Base-by-base conservation (phyloP, 2,888 invertebrate species). In the Drosophila ezoana region DNA sequence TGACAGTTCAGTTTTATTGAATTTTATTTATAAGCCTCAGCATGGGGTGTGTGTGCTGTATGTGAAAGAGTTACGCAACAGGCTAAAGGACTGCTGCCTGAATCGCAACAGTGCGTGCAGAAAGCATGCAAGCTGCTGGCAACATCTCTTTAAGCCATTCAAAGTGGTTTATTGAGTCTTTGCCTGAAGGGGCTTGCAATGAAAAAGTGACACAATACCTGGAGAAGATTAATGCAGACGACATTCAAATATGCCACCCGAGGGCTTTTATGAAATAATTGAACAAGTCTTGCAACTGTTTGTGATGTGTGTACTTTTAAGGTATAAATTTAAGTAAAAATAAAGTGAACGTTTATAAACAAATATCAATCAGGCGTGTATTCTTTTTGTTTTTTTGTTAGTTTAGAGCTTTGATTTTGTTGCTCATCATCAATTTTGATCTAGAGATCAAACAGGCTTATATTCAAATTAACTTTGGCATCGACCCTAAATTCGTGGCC, bases 1-100 rank as follows among this genome's bases (percentile, higher is more conserved):
- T 87, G 85, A 86, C 88, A 86, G 83, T 87, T 87, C 53, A 59
- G 83, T 83, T 87, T 85, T 85, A 85, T 85, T 81, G 75, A 74
- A 80, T 85, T 72, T 85, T 73, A 81, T 78, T 78, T 68, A 64
- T 65, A 73, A 76, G 67, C 72, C 71, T 35, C 69, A 54, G 59
- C 60, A 47, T 48, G 72, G 43, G 48, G 38, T 18, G 33, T 45
- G 44, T 32, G 45, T 33, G 62, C 28, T 49, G 40, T 44, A 10
- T 33, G 14, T 20, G 51, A 66, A 81, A 72, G 79, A 76, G 74
- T 81, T 83, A 60, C 58, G 79, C 84, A 83, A 83, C 70, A 83
- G 79, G 74, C 66, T 33, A 43, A 38, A 35, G 40, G 40, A 28
- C 28, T 28, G 44, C 13, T 62, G 16, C 4, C n/a, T 32, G 51